Evolutionary conservation across 2,888 invertebrate species (phyloP), one percentile per base, ranked within the genome.

Genomic region (Agapostemon virescens): DNA sequence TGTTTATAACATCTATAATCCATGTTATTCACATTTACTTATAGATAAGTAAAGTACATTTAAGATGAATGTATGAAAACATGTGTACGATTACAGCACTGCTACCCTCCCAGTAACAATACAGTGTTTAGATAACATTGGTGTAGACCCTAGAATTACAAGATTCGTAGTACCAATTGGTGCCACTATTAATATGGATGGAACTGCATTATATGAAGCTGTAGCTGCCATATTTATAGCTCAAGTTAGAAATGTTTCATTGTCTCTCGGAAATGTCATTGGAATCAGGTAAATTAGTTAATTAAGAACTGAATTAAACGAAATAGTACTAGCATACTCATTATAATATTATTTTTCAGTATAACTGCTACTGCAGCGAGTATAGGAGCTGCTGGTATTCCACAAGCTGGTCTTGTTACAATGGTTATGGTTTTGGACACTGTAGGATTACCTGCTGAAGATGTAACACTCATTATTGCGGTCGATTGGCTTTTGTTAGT

Each of bases 101-200:
- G 99, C 98, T 0, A 98, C 98, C 3, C 96, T 99, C 95, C 99
- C 99, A 2, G 96, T 99, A 82, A 98, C 98, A 2, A 97, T 98
- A 91, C 96, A 96, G 79, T 98, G 98, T 89, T 95, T 99, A 90
- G 99, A 99, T 92, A 96, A 96, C 81, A 97, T 98, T 95, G 96
- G 97, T 0, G 94, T 98, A 73, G 98, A 99, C 93, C 96, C 97
- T 0, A 95, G 98, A 82, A 97, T 98, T 82, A 97, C 98, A 1
- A 95, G 98, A 81, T 99, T 99, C 92, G 98, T 99, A 6, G 97
- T 99, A 90, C 99, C 99, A 30, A 98, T 99, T 84, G 99, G 99
- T 9, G 98, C 98, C 40, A 99, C 98, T 64, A 98, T 99, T 92
- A 99, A 99, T 94, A 98, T 98, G 98, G 98, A 98, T 92, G 98